Conservation (phyloP, 2,888 invertebrate genomes). For the Harpalus rubripes region DNA sequence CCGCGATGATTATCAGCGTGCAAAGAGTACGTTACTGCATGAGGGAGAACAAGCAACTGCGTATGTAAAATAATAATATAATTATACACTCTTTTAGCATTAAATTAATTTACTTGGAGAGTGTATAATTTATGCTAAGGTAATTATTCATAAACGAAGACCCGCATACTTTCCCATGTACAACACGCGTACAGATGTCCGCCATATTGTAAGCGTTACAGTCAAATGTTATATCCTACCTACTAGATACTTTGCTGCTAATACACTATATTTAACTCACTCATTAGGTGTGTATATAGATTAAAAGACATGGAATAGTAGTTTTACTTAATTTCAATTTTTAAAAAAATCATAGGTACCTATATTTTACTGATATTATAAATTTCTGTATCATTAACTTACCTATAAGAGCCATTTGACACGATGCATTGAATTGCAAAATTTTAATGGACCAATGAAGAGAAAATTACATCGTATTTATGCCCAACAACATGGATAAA, state of each 20-base stretch:
- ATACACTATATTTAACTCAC: not conserved
- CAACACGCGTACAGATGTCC: slow-evolving; percentile 47
- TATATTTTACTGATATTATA: no score
- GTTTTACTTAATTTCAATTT: no score
- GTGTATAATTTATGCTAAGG: slow-evolving; percentile 61
- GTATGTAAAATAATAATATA: slow-evolving; percentile 56
- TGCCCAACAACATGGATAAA: no score
- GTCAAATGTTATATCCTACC: not conserved
- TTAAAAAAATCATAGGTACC: no score
- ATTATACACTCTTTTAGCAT: slow-evolving; percentile 62
- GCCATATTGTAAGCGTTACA: slow-evolving; percentile 33
- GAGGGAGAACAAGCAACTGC: slow-evolving; percentile 36
- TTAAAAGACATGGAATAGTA: no score
- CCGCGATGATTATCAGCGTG: not conserved
- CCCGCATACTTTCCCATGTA: slow-evolving; percentile 60
- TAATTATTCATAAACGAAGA: slow-evolving; percentile 63
- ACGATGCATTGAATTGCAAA: no score
- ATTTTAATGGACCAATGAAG: no score
- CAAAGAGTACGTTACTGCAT: slow-evolving; percentile 22
- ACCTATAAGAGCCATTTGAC: no score
- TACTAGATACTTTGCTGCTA: not conserved
- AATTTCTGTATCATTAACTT: no score
- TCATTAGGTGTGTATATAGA: no score
- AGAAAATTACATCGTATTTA: no score
- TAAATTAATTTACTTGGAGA: slow-evolving; percentile 61